Evolutionary conservation across 1,140 invertebrate species (phyloP).

Genomic region (Drosophila arawakana): DNA sequence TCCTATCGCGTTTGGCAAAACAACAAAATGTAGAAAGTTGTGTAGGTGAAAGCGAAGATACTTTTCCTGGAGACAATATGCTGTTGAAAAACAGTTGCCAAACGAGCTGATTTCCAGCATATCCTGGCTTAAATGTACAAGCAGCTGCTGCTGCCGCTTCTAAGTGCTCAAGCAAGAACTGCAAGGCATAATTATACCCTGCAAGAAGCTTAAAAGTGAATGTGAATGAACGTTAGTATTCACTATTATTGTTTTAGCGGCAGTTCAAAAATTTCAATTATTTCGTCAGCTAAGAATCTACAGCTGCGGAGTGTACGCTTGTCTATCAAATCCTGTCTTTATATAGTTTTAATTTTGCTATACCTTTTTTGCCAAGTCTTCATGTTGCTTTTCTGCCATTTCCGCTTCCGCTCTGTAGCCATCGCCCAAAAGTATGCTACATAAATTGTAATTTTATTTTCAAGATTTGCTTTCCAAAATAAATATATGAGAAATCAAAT

Average conservation of each 20-base stretch:
- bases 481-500: constrained; percentile 40
- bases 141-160: neutral
- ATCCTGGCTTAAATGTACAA: constrained; percentile 11
- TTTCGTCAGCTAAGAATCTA: neutral
- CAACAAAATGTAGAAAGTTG: constrained; percentile 49
- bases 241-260: too few species aligned
- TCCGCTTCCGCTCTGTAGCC: neutral
- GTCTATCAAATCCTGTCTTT: neutral
- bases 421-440: constrained; percentile 11
- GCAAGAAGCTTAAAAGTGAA: too few species aligned
- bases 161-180: neutral
- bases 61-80: neutral
- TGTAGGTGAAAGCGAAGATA: constrained; percentile 22
- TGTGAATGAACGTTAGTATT: too few species aligned
- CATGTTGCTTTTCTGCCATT: neutral
- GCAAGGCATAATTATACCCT: too few species aligned
- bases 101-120: constrained; percentile 13
- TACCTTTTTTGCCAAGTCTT: neutral
- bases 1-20: constrained; percentile 32
- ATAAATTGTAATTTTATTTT: constrained; percentile 12
- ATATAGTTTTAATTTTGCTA: neutral
- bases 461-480: neutral
- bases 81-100: constrained; percentile 6
- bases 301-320: neutral
- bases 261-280: too few species aligned